Base-by-base conservation (phyloP, 2,113 vertebrate genomes). In the Pelobates fuscus region DNA sequence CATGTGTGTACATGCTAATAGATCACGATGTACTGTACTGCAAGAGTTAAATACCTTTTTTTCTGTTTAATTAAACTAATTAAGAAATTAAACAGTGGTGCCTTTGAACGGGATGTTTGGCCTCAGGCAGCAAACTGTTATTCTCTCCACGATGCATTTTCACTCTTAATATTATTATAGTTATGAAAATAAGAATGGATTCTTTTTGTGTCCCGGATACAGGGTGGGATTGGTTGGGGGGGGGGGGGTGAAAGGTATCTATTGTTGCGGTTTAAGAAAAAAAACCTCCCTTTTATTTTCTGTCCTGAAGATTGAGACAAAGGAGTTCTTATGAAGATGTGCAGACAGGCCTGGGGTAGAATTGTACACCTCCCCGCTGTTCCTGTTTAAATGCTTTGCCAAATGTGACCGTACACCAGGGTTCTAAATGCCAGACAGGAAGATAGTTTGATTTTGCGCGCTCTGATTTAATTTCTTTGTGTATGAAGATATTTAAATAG, bases 171-270 rank as follows among this genome's bases (percentile, higher is more conserved):
- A 30, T 75, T 59, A 75, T 75, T 67, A 20, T 59, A 46, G 52
- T 75, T 75, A 75, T 67, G 63, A 67, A 67, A 75, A 75, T 75
- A 75, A 30, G 26, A 59, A 26, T 12, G 54, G 52, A 67, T 44
- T 67, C 25, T 67, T 12, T 8, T 17, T 24, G 63, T 30, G 54
- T 58, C 52, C 72, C 72, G 72, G 72, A 75, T 67, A 43, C 43
- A 3, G 54, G 72, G 62, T 43, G 71, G 62, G 62, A 43, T 63
- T 46, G 57, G 41, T 32, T 21, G 21, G 30, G 54, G 55, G 15
- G 3, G 59, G 23, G 55, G 44, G 60, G 30, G 32, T 76, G 72
- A 67, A 76, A 76, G 64, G 64, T 76, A 18, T 49, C 64, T 49
- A 60, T 76, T 76, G 72, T 76, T 76, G 43, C 8, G 29, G 25